Evolutionary conservation across 2,888 invertebrate genomes (phyloP).

Genomic region (Xylota segnis): DNA sequence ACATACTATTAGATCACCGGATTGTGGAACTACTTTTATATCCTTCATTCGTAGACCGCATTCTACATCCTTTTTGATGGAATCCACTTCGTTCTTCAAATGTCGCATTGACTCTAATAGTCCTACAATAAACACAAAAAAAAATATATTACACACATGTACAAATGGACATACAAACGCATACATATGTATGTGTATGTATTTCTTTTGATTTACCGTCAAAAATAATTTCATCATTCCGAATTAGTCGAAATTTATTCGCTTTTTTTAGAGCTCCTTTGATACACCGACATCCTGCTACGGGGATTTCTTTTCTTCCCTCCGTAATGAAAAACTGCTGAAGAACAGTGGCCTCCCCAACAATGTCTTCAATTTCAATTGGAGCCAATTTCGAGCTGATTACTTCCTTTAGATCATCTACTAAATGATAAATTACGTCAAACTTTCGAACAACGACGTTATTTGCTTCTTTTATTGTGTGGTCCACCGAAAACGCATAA

Average conservation of each 20-base stretch:
- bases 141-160: constrained; percentile 50
- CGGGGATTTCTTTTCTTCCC: constrained; percentile 91
- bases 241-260: constrained; percentile 88
- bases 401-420: constrained; percentile 94
- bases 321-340: constrained; percentile 93
- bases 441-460: constrained; percentile 88
- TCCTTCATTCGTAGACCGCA: constrained; percentile 94
- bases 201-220: constrained; percentile 86
- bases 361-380: constrained; percentile 89
- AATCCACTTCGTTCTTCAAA: constrained; percentile 93
- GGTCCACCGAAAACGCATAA: constrained; percentile 94
- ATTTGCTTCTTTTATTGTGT: constrained; percentile 83
- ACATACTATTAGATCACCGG: constrained; percentile 92
- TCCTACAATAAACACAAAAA: constrained; percentile 85
- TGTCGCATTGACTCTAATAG: constrained; percentile 93
- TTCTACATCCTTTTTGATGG: constrained; percentile 93
- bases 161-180: no score
- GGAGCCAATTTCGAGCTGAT: constrained; percentile 90
- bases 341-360: constrained; percentile 94
- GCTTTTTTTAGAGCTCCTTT: constrained; percentile 90
- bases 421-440: constrained; percentile 96
- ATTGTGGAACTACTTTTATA: constrained; percentile 86
- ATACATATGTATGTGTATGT: neutral
- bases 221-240: constrained; percentile 88
- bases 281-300: constrained; percentile 95